Percentiles rank a stretch among this genome's conserved stretches.
Evolutionary conservation across 2,113 vertebrate species (phyloP).

Genomic region (Nibea coibor): DNA sequence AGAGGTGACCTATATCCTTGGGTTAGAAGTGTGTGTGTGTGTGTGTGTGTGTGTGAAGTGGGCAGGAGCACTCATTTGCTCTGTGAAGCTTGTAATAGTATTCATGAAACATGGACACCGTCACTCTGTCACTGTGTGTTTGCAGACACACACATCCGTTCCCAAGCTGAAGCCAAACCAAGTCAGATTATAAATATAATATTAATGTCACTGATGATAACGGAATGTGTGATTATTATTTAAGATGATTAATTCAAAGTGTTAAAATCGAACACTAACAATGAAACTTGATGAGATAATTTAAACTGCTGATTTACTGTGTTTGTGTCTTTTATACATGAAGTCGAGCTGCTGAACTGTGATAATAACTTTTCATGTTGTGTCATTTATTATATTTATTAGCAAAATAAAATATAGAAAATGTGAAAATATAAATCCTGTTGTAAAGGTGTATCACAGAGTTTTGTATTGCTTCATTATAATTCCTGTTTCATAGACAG

Average conservation of each 20-base stretch:
- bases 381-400: too few relatives aligned
- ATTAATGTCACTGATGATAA: background rate
- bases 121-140: constrained; percentile 26
- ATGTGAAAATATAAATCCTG: background rate
- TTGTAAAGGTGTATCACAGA: background rate
- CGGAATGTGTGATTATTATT: too few relatives aligned
- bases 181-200: background rate
- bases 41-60: constrained; percentile 63
- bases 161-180: background rate
- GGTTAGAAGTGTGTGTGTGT: constrained; percentile 49
- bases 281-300: background rate
- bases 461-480: background rate
- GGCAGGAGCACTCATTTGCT: constrained; percentile 68
- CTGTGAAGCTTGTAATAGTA: constrained; percentile 78
- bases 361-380: background rate
- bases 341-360: background rate
- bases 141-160: background rate
- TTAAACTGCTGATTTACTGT: background rate
- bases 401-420: too few relatives aligned
- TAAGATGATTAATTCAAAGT: background rate
- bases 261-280: background rate
- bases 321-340: background rate
- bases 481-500: background rate
- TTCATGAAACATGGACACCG: constrained; percentile 73
- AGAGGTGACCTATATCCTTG: constrained; percentile 78